These are phyloP conservation scores for Ciconia maguari DNA, from an alignment of 2,113 vertebrate genomes.

Conservation along the genomic window DNA sequence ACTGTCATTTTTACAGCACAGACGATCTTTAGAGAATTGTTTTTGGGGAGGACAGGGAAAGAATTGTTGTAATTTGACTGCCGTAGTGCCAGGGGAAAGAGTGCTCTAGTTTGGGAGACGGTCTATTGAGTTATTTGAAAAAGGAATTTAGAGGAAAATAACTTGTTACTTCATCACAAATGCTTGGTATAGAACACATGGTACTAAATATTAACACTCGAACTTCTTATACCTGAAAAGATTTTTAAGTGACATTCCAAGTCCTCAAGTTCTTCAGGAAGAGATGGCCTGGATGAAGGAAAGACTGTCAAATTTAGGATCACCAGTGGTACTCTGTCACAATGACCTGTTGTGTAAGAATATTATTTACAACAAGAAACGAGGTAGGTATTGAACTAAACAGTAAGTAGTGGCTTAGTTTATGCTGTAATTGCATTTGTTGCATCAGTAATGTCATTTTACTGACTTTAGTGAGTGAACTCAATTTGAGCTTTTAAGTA, in stretches of 20 bases:
- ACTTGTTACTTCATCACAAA: background rate
- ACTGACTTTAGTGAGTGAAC: background rate
- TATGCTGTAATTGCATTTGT: background rate
- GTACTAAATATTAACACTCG: background rate
- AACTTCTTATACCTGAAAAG: slow-evolving; percentile 65
- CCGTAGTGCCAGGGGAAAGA: background rate
- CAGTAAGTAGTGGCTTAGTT: slow-evolving; percentile 49
- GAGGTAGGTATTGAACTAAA: slow-evolving; percentile 82
- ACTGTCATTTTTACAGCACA: background rate
- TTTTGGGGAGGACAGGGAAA: background rate
- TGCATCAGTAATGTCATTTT: background rate
- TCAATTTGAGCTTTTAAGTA: background rate
- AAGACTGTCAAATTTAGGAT: slow-evolving; percentile 87
- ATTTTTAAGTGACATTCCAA: slow-evolving; percentile 86
- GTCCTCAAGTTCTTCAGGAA: slow-evolving; percentile 80
- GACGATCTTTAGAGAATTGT: background rate
- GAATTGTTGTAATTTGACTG: background rate
- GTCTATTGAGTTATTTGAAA: background rate
- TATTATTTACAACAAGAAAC: slow-evolving; percentile 93
- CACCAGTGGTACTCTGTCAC: slow-evolving; percentile 96
- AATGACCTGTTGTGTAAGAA: slow-evolving; percentile 99
- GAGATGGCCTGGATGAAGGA: slow-evolving; percentile 96
- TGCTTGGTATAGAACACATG: background rate
- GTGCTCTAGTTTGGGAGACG: background rate
- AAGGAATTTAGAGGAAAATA: background rate